Evolutionary conservation across 2,797 vertebrate genomes (phyloP), one percentile per base, ranked within the genome.

Genomic region (Pteropus rufus): DNA sequence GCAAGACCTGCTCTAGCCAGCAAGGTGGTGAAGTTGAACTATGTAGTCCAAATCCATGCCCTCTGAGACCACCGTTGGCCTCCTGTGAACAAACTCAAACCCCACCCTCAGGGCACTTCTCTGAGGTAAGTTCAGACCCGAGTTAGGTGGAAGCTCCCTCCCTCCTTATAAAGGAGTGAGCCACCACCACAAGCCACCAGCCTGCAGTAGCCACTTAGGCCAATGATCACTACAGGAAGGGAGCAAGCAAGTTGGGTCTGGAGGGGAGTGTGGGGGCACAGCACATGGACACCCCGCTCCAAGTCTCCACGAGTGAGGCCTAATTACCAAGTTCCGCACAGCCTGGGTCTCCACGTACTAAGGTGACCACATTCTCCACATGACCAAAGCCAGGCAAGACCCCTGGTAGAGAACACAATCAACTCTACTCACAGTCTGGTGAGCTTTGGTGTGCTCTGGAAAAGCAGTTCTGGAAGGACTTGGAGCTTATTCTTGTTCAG

Each of bases 401-500:
- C 76, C 58, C 80, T n/a, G 54, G 0, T 46, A 70, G 0, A 92
- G 75, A 93, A 97, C 7, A 36, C 2, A 92, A 92, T 80, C 70
- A 92, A 65, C 60, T 64, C 91, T 98, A 99, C 99, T 99, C 98
- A 99, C 99, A 99, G 98, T 98, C 99, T 99, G 72, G 99, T 99
- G 95, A 99, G 99, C 98, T 99, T 99, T 97, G 99, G 99, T 4
- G 99, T 99, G 98, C 99, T 99, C 99, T 99, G 99, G 98, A 99
- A 99, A 97, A 99, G 99, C 96, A 99, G 98, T 98, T 99, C 99
- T 1, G 99, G 99, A 95, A 99, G 99, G 90, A 99, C 99, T 98
- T 99, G 99, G 89, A 99, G 98, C 97, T 99, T 99, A 98, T 99
- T 99, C 98, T 99, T 99, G 99, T 99, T 99, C 98, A 99, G 98